Evolutionary conservation across 2,888 invertebrate genomes (phyloP).

Genomic region (Sphaeridia pumilis): DNA sequence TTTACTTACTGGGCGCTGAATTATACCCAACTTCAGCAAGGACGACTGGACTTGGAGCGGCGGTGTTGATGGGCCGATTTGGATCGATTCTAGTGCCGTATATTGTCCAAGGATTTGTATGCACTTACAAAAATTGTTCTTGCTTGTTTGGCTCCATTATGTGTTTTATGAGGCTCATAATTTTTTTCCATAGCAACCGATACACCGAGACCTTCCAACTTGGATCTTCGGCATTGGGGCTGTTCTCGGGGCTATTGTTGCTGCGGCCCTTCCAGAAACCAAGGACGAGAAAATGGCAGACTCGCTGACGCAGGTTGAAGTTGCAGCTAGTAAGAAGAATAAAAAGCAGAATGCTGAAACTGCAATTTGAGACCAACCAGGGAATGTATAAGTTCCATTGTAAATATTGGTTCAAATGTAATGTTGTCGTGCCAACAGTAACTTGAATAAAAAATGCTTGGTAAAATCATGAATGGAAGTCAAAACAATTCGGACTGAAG

Average conservation of each 20-base stretch:
- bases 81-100: conserved; percentile 32
- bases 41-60: conserved; percentile 25
- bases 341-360: neutral
- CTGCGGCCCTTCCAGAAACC: conserved; percentile 30
- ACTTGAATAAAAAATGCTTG: no score
- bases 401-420: no score
- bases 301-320: conserved; percentile 15
- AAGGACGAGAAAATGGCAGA: conserved; percentile 30
- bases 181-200: conserved; percentile 16
- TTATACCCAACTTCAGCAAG: conserved; percentile 30
- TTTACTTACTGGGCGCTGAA: conserved; percentile 32
- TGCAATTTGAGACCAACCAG: neutral
- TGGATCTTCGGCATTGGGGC: conserved; percentile 27
- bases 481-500: neutral
- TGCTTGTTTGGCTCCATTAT: neutral
- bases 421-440: no score
- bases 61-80: conserved; percentile 26
- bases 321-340: neutral
- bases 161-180: neutral
- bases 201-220: conserved; percentile 27
- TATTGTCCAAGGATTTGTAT: conserved; percentile 29
- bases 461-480: neutral
- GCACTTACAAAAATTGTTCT: neutral
- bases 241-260: conserved; percentile 18
- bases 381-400: neutral